Base-by-base conservation (phyloP, 2,888 invertebrate genomes). In the Cryptophagus acutangulus region DNA sequence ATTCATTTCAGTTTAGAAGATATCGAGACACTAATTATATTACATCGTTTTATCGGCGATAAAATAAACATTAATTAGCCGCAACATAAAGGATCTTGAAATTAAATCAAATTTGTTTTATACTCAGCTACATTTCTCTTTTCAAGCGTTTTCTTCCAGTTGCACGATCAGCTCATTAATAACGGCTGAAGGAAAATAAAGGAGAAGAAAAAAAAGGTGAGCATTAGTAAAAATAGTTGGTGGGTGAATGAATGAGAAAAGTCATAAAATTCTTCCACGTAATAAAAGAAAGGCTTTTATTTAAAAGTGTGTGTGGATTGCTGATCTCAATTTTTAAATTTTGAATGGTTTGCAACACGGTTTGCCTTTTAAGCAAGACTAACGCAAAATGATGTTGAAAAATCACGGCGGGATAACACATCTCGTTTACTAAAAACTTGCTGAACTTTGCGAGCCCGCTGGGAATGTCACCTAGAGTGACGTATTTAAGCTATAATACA, bases 281-380 rank as follows among this genome's bases (percentile, higher is more conserved):
- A 20, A 8, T 8, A 20, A 20, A n/a, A n/a, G n/a, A 20, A 20
- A 8, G 6, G 6, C 24, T 20, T 20, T 20, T 20, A 20, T 20
- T 20, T 20, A 20, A 20, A 20, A 20, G 24, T n/a, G 30, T 20
- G 17, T n/a, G n/a, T n/a, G n/a, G n/a, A 33, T 15, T 34, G 40
- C 45, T 45, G 46, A 50, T 43, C 41, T 45, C 47, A 41, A 52
- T 56, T 50, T 49, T 43, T 45, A 49, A 46, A 54, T 55, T 55
- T 57, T 53, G 52, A 56, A 55, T 58, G 57, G 58, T 59, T 57
- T 54, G 46, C 55, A 53, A 61, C 61, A 61, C 46, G 61, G 57
- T 61, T 61, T 61, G 57, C 59, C 57, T 61, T 56, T 61, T 58
- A 61, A 54, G 49, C 55, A 46, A 52, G 45, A 45, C 45, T 52